Conservation (phyloP, 2,888 invertebrate genomes). For the Chalcosyrphus nemorum region DNA sequence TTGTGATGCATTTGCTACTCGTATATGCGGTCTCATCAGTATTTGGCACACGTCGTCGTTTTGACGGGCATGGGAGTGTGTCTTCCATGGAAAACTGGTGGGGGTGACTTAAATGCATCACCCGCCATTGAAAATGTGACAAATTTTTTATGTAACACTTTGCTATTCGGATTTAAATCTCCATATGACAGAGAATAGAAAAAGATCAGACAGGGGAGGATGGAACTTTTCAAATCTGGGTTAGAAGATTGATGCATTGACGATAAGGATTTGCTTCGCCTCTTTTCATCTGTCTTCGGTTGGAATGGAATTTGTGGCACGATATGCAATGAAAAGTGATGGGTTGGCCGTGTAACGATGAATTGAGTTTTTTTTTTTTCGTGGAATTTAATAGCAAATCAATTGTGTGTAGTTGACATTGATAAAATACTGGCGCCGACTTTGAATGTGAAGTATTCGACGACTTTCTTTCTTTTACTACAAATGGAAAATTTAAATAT, state of each 20-base stretch:
- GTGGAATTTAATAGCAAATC: slow-evolving; percentile 1
- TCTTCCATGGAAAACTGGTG: background rate
- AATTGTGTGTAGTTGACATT: background rate
- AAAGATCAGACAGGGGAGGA: slow-evolving; percentile 1
- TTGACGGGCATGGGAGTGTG: background rate
- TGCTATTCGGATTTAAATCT: background rate
- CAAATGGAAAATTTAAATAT: too few species aligned
- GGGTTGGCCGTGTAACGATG: slow-evolving; percentile 7
- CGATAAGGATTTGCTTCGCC: background rate
- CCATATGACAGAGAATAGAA: background rate
- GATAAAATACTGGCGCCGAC: slow-evolving; percentile 5
- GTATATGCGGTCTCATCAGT: slow-evolving; percentile 26
- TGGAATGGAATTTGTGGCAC: background rate
- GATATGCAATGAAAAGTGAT: slow-evolving; percentile 7
- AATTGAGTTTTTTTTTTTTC: slow-evolving; percentile 4
- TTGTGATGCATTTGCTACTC: slow-evolving; percentile 23
- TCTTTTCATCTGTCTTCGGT: background rate
- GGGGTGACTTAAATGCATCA: background rate
- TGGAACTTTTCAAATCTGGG: background rate
- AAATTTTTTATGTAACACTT: slow-evolving; percentile 11
- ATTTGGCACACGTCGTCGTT: slow-evolving; percentile 43
- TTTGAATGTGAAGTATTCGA: slow-evolving; percentile 5
- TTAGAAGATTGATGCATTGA: slow-evolving; percentile 18
- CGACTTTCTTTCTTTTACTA: background rate
- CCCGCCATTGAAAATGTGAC: slow-evolving; percentile 9